Percentiles rank a stretch among this genome's conserved stretches.
Conservation (phyloP, 2,888 invertebrate species). For the Bruchidius siliquastri region DNA sequence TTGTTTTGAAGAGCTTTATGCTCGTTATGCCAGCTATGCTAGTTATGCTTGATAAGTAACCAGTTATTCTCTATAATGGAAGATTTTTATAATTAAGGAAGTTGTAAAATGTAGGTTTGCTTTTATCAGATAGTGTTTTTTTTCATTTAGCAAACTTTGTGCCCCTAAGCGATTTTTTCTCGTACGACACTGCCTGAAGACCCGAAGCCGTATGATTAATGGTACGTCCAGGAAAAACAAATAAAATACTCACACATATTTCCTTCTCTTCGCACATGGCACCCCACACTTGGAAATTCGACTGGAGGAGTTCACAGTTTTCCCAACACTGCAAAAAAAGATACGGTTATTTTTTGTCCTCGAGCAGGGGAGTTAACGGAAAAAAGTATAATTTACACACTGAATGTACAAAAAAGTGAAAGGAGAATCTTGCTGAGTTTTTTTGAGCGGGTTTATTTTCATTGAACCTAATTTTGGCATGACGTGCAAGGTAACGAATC, state of each 20-base stretch:
- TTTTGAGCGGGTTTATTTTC: background rate
- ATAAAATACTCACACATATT: slow-evolving; percentile 62
- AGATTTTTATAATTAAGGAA: too few relatives aligned
- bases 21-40: too few relatives aligned
- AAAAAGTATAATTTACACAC: background rate
- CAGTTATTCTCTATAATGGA: too few relatives aligned
- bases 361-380: background rate
- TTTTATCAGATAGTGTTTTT: too few relatives aligned
- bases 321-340: slow-evolving; percentile 69
- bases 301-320: slow-evolving; percentile 68
- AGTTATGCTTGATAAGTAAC: too few relatives aligned
- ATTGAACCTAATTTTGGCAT: too few relatives aligned
- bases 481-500: too few relatives aligned
- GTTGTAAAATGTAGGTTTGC: too few relatives aligned
- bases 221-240: background rate
- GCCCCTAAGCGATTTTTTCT: too few relatives aligned
- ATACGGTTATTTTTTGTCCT: slow-evolving; percentile 10
- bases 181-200: background rate
- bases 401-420: background rate
- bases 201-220: background rate
- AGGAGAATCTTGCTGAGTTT: background rate
- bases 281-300: slow-evolving; percentile 69
- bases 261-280: slow-evolving; percentile 66
- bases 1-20: too few relatives aligned
- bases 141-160: too few relatives aligned